These are phyloP conservation scores for Hiodon tergisus DNA, from an alignment of 2,113 vertebrate species.

Conservation along the genomic window DNA sequence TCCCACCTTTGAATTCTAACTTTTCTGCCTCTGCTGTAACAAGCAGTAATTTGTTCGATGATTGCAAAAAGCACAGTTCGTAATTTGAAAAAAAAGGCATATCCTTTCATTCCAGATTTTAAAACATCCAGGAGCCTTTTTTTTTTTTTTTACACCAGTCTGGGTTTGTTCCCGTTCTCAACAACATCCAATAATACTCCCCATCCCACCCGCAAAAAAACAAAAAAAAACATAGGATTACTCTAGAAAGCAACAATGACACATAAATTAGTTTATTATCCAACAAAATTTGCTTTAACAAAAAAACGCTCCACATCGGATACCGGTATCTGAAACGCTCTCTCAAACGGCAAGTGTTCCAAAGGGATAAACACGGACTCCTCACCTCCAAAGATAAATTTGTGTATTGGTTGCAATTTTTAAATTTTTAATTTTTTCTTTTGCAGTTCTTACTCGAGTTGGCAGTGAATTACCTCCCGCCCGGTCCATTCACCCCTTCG, in stretches of 20 bases:
- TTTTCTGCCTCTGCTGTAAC: constrained; percentile 22
- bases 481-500: constrained; percentile 18
- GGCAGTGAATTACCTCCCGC: constrained; percentile 25
- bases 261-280: constrained; percentile 34
- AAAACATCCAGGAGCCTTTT: not conserved
- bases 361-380: constrained; percentile 55
- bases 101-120: not conserved
- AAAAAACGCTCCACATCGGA: constrained; percentile 33
- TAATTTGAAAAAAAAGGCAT: not conserved
- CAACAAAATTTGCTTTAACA: constrained; percentile 43
- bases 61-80: constrained; percentile 28
- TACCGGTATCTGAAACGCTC: constrained; percentile 37
- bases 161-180: constrained; percentile 31
- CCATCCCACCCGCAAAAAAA: no score
- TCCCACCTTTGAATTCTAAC: constrained; percentile 18
- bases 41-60: constrained; percentile 49
- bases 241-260: constrained; percentile 34
- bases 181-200: constrained; percentile 42
- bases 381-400: constrained; percentile 35
- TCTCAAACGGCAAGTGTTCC: constrained; percentile 50
- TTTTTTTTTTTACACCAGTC: not conserved
- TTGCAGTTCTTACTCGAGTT: constrained; percentile 27
- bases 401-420: not conserved
- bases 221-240: constrained; percentile 27
- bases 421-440: not conserved